Base-by-base conservation (phyloP, 2,797 vertebrate genomes). In the Halcyon chelicuti region DNA sequence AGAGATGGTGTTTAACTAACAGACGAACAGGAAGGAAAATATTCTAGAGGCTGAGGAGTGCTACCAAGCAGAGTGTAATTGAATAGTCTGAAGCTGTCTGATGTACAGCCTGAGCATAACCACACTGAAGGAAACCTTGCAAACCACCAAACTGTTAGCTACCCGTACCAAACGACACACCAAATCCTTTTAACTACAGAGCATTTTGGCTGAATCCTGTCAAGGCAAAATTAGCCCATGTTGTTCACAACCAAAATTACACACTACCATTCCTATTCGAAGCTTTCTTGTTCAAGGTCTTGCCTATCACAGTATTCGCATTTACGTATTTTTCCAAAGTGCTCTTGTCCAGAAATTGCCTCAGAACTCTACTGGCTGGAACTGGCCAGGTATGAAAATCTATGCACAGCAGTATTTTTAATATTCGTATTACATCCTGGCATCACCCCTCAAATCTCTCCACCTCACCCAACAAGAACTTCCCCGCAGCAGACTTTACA, bases 131-230 rank as follows among this genome's bases (percentile, higher is more conserved):
- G 66, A 80, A 92, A 79, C 74, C 87, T 95, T 94, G 83, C 67
- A 98, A 98, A 91, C 73, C 88, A 92, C 86, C 84, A 95, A 97
- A 97, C 90, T 88, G 84, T 96, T 96, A 96, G 91, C 91, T 97
- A 94, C 95, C 63, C 52, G 83, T 90, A 97, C 74, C 12, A 14
- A 97, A 78, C 7, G 25, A 55, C 71, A 94, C 91, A 93, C 85
- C 87, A 96, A 97, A 96, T 94, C 94, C 86, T 95, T 96, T 94
- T 81, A 96, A 97, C 81, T 97, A 60, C 94, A 94, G 94, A 77
- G 96, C 91, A 83, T 88, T 97, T 94, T 88, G 82, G 95, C 94
- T 95, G 77, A 97, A 91, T 74, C 76, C 73, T 76, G 75, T 75
- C 67, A 97, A 95, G 86, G 81, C 89, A 92, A 91, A 95, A 96